Evolutionary conservation across 2,888 invertebrate species (phyloP).

Genomic region (Pyrrhosoma nymphula): DNA sequence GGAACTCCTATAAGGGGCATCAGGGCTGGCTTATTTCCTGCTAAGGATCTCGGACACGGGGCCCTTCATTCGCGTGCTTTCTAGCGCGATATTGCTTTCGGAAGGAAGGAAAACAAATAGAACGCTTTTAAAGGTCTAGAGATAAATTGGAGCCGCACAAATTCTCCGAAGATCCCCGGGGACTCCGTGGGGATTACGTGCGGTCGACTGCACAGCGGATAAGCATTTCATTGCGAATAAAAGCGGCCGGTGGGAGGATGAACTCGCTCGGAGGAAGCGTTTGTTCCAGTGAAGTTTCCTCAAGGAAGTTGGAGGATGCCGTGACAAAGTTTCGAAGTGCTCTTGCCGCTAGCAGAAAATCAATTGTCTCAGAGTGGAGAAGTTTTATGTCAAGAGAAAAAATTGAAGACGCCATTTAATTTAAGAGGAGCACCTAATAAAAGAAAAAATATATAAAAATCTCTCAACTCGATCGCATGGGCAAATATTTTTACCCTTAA

Average conservation of each 20-base stretch:
- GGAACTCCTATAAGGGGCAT: too few relatives aligned
- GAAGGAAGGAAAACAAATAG: background rate
- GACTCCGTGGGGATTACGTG: background rate
- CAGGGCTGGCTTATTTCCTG: too few relatives aligned
- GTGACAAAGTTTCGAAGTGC: constrained; percentile 11
- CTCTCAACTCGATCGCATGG: background rate
- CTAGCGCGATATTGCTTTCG: background rate
- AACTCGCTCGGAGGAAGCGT: background rate
- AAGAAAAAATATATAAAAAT: background rate
- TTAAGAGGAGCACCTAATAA: background rate
- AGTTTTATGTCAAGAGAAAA: background rate
- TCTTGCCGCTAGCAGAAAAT: background rate
- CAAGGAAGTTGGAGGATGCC: background rate
- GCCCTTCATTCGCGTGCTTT: background rate
- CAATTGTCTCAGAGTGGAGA: constrained; percentile 21
- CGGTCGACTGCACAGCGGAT: background rate
- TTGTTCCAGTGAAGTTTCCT: background rate
- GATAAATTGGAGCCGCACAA: background rate
- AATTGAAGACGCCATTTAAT: background rate
- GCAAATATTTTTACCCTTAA: background rate
- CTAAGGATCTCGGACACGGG: too few relatives aligned
- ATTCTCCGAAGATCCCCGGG: background rate
- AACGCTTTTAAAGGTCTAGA: background rate
- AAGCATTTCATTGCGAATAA: constrained; percentile 3
- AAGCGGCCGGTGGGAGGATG: background rate